These are phyloP conservation scores for Leuctra nigra DNA, from an alignment of 2,888 invertebrate species.

Conservation along the genomic window DNA sequence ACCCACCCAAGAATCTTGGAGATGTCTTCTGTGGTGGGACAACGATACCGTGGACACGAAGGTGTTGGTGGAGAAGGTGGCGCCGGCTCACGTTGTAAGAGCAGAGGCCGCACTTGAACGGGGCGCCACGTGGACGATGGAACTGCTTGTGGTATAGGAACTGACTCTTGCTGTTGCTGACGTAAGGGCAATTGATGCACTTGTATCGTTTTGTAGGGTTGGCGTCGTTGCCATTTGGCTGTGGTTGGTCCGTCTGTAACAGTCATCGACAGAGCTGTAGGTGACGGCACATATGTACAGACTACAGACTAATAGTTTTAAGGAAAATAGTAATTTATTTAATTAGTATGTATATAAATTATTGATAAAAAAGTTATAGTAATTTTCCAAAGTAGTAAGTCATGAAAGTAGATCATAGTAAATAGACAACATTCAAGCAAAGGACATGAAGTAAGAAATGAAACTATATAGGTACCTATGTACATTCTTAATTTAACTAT, in stretches of 20 bases:
- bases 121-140: conserved; percentile 64
- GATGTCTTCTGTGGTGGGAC: conserved; percentile 34
- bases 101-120: conserved; percentile 76
- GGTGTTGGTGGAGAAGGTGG: conserved; percentile 76
- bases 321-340: too few relatives aligned
- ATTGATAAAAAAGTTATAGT: too few relatives aligned
- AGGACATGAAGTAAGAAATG: too few relatives aligned
- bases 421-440: too few relatives aligned
- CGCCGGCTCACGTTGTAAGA: conserved; percentile 75
- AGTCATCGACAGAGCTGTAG: too few relatives aligned
- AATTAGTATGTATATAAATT: too few relatives aligned
- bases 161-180: conserved; percentile 79
- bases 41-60: conserved; percentile 61
- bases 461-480: too few relatives aligned
- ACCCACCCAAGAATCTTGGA: conserved; percentile 1
- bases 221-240: conserved; percentile 19
- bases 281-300: too few relatives aligned
- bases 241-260: conserved; percentile 8
- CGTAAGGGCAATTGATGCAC: conserved; percentile 76
- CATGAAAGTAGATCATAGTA: too few relatives aligned
- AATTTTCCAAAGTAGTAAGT: too few relatives aligned
- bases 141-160: conserved; percentile 82
- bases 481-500: too few relatives aligned
- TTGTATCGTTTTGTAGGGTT: conserved; percentile 57
- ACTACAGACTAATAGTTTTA: too few relatives aligned